Evolutionary conservation across 2,113 vertebrate genomes (phyloP).

Genomic region (Danionella cerebrum): DNA sequence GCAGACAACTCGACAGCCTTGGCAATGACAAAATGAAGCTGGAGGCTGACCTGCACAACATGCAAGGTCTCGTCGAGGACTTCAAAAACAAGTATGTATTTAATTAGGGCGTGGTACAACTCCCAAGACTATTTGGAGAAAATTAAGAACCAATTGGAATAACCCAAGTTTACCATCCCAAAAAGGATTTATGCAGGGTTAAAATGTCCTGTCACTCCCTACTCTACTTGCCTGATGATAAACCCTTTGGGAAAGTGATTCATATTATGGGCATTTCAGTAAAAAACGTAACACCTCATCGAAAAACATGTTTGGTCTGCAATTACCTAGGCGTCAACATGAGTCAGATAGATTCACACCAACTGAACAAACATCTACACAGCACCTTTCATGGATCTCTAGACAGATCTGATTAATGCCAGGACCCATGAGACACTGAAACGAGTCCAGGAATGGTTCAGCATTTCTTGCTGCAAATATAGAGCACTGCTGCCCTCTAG

Average conservation of each 20-base stretch:
- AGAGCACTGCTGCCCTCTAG: slow-evolving; percentile 51
- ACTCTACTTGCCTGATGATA: slow-evolving; percentile 42
- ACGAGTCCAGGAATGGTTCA: not conserved
- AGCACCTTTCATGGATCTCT: not conserved
- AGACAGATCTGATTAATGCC: not conserved
- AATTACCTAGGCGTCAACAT: slow-evolving; percentile 10
- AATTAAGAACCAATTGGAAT: slow-evolving; percentile 1
- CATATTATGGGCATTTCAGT: slow-evolving; percentile 39
- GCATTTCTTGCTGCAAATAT: not conserved
- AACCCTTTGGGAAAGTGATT: slow-evolving; percentile 43
- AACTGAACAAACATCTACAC: not conserved
- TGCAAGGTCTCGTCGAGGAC: slow-evolving; percentile 89
- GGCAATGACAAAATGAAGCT: slow-evolving; percentile 80
- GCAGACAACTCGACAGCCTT: slow-evolving; percentile 77
- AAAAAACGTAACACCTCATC: not conserved
- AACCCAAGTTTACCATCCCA: not conserved
- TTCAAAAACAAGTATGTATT: slow-evolving; percentile 88
- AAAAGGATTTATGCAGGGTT: not conserved
- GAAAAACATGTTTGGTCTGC: not conserved
- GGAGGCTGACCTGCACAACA: slow-evolving; percentile 83
- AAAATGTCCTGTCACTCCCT: slow-evolving; percentile 33
- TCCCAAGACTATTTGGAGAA: no score
- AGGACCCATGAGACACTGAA: not conserved
- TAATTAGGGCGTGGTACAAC: not conserved
- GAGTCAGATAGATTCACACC: not conserved